A percentile compares a stretch with the other conserved stretches of the same genome.
Evolutionary conservation across 2,113 vertebrate species (phyloP).

Genomic region (Tragelaphus strepsiceros): DNA sequence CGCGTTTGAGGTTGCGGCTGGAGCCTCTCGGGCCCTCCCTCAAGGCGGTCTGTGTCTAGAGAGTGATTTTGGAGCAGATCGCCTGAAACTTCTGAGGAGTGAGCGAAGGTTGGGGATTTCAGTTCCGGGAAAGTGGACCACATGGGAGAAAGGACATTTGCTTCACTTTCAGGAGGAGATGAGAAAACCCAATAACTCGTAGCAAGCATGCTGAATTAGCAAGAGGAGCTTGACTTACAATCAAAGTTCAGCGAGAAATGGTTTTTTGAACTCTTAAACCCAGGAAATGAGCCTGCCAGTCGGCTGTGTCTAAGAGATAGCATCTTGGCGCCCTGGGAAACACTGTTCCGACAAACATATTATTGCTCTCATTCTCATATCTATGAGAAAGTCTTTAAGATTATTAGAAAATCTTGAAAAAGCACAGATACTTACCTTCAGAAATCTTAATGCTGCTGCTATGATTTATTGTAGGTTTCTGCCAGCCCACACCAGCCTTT

Average conservation of each 20-base stretch:
- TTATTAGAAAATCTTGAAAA: slow-evolving; percentile 61
- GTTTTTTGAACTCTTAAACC: slow-evolving; percentile 67
- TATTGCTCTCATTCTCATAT: slow-evolving; percentile 36
- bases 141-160: slow-evolving; percentile 2
- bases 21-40: not conserved
- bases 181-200: slow-evolving; percentile 64
- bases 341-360: slow-evolving; percentile 37
- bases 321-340: slow-evolving; percentile 51
- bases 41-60: fast-evolving
- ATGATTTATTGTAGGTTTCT: not conserved
- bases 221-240: slow-evolving; percentile 64
- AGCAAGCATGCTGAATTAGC: slow-evolving; percentile 62
- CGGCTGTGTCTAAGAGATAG: slow-evolving; percentile 33
- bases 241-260: slow-evolving; percentile 66
- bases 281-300: slow-evolving; percentile 65
- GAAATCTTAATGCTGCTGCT: not conserved
- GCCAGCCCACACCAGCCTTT: not conserved
- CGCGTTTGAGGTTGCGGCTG: fast-evolving
- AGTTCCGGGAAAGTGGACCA: not conserved
- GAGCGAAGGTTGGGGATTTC: not conserved
- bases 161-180: slow-evolving; percentile 43
- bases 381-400: slow-evolving; percentile 41
- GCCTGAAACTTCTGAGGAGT: not conserved
- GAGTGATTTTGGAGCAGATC: not conserved
- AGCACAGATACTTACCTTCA: not conserved